These are phyloP conservation scores for Anthoscopus minutus DNA, from an alignment of 2,113 vertebrate species.

Conservation along the genomic window DNA sequence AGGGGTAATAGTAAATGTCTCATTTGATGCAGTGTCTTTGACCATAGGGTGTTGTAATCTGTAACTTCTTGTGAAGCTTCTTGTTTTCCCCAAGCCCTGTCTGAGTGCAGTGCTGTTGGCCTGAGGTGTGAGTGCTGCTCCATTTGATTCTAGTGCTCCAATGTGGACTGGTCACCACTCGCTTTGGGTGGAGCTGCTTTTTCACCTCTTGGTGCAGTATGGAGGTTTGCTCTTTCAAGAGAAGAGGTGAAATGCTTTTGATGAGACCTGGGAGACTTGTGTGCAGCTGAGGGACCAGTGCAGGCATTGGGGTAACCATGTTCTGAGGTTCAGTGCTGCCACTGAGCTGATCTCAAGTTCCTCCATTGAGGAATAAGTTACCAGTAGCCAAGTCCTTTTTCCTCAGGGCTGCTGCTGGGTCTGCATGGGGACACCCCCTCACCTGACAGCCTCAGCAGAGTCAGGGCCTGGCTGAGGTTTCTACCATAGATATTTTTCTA, in stretches of 20 bases:
- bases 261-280: neutral
- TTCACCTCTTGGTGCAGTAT: neutral
- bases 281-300: accelerated
- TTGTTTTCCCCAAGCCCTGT: neutral
- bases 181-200: neutral
- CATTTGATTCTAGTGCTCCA: accelerated
- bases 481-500: accelerated
- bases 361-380: neutral
- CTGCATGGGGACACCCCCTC: neutral
- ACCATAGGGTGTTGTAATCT: neutral
- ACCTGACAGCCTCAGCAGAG: too few species aligned
- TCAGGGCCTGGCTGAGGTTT: neutral
- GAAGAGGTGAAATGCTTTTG: neutral
- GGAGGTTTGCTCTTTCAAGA: neutral
- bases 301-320: accelerated
- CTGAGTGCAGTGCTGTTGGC: accelerated
- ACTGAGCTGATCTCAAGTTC: accelerated
- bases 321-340: neutral
- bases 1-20: accelerated
- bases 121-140: accelerated
- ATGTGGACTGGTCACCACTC: accelerated
- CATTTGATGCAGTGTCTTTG: neutral
- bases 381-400: neutral
- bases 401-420: neutral
- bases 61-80: neutral